Conservation (phyloP, 2,888 invertebrate species). For the Sesia bembeciformis region DNA sequence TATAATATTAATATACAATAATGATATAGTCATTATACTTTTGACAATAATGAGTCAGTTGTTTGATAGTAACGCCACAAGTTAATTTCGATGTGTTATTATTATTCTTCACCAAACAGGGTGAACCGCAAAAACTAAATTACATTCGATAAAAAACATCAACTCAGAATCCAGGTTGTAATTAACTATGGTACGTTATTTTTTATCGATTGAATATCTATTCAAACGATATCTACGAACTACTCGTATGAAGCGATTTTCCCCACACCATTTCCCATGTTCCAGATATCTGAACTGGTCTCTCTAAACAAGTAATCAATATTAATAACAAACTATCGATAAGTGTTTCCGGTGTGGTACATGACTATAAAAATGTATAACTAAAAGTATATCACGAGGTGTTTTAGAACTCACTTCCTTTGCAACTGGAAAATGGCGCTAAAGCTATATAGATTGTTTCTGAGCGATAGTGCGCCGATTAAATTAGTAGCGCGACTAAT, state of each 20-base stretch:
- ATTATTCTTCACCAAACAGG: too few species aligned
- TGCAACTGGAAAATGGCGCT: constrained; percentile 1
- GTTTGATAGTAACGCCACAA: too few species aligned
- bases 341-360: constrained; percentile 5
- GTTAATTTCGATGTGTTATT: too few species aligned
- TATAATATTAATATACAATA: too few species aligned
- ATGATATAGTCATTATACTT: too few species aligned
- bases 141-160: neutral
- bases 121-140: too few species aligned
- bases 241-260: constrained; percentile 13
- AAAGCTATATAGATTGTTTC: neutral
- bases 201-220: neutral
- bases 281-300: constrained; percentile 18
- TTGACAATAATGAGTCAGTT: too few species aligned
- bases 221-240: neutral
- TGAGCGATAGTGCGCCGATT: too few species aligned
- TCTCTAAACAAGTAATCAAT: constrained; percentile 1
- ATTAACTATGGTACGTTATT: neutral
- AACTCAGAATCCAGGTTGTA: neutral
- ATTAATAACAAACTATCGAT: constrained; percentile 6
- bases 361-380: neutral
- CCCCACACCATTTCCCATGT: constrained; percentile 26
- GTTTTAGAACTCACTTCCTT: constrained; percentile 3
- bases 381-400: neutral
- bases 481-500: too few species aligned